Evolutionary conservation across 2,888 invertebrate species (phyloP).

Genomic region (Dichetophora obliterata): DNA sequence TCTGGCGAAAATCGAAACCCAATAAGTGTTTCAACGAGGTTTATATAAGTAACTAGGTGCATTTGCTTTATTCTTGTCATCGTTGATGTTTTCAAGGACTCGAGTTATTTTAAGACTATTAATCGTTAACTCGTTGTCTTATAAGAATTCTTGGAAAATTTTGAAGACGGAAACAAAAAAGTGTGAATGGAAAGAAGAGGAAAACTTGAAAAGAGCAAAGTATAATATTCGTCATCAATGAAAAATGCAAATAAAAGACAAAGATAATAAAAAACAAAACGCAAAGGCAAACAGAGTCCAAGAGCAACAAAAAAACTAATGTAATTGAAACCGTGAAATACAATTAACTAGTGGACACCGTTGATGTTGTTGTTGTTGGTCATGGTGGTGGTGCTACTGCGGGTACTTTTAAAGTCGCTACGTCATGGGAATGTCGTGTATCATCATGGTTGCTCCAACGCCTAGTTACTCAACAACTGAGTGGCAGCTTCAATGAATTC

Average conservation of each 20-base stretch:
- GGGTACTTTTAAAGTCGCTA: constrained; percentile 32
- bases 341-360: constrained; percentile 30
- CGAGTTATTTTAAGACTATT: constrained; percentile 15
- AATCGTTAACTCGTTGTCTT: constrained; percentile 13
- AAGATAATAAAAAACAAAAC: constrained; percentile 11
- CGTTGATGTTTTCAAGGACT: not conserved
- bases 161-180: not conserved
- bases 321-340: constrained; percentile 42
- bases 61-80: too few species aligned
- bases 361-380: constrained; percentile 10
- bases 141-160: constrained; percentile 21
- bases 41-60: too few species aligned
- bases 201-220: not conserved
- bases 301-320: constrained; percentile 23
- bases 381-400: constrained; percentile 6
- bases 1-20: too few species aligned
- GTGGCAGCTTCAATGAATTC: not conserved
- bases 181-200: not conserved
- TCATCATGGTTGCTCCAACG: constrained; percentile 18
- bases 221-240: constrained; percentile 46
- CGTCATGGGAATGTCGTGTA: constrained; percentile 40
- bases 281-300: too few species aligned
- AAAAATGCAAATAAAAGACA: constrained; percentile 40
- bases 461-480: constrained; percentile 7
- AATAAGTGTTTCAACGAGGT: too few species aligned